Evolutionary conservation across 2,113 vertebrate species (phyloP).

Genomic region (Erythrolamprus reginae): DNA sequence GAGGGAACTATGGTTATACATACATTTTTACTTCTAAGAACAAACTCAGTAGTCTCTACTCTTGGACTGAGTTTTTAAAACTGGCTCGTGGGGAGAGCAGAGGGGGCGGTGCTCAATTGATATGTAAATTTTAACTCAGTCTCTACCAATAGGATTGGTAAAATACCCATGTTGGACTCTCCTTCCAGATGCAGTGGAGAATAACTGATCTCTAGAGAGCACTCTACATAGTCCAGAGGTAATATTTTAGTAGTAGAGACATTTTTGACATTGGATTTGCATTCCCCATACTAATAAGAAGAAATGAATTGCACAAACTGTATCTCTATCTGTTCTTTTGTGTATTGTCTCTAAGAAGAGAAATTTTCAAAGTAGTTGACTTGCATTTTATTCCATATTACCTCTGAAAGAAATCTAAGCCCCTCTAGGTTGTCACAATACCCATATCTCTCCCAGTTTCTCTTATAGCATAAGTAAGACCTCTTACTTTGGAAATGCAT

Average conservation of each 20-base stretch:
- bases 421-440: background rate
- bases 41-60: too few relatives aligned
- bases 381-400: background rate
- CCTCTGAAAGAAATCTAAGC: background rate
- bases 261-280: background rate
- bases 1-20: too few relatives aligned
- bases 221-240: background rate
- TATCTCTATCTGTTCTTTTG: background rate
- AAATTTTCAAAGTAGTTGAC: background rate
- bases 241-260: background rate
- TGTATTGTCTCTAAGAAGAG: background rate
- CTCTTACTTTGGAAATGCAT: conserved; percentile 79
- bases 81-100: too few relatives aligned
- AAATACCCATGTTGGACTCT: too few relatives aligned
- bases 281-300: background rate
- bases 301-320: background rate
- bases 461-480: background rate
- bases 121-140: too few relatives aligned
- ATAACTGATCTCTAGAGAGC: background rate
- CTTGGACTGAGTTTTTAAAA: too few relatives aligned
- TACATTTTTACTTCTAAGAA: too few relatives aligned
- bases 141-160: too few relatives aligned
- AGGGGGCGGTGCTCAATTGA: too few relatives aligned
- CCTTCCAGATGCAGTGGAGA: too few relatives aligned
- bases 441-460: conserved; percentile 15